Evolutionary conservation across 2,797 vertebrate species (phyloP), one percentile per base, ranked within the genome.

Genomic region (Pipistrellus kuhlii): DNA sequence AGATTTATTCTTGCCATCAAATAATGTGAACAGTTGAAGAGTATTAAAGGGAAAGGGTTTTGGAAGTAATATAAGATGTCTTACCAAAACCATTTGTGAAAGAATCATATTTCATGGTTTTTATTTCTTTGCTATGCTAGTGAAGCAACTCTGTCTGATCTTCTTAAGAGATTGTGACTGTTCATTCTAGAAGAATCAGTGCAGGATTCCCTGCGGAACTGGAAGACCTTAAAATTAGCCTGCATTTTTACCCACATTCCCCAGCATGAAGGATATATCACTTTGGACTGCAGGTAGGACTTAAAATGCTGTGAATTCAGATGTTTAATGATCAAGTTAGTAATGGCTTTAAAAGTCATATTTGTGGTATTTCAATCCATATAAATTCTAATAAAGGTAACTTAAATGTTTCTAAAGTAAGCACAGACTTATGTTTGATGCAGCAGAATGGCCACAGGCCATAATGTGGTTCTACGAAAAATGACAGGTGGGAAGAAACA

Each of bases 311-410:
- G 38, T 5, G 15, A 87, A 85, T 93, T 69, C n/a, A 85, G 78
- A 23, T 93, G 48, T 85, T 95, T 94, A 91, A 88, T 66, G 51
- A 95, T 66, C 41, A 92, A 20, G 12, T 80, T 88, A 83, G 88
- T 62, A 81, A 84, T 87, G 38, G n/a, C 53, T 93, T 87, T 90
- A 86, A 72, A 94, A 94, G 86, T 66, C 77, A 21, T 84, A 87
- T 44, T 44, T 76, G 41, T 81, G 69, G 35, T 75, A 76, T 87
- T 48, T 41, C 64, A 78, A 83, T 80, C 18, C 69, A 75, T 85
- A 93, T 46, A 25, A n/a, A 10, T 78, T 91, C n/a, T 88, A 92
- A 83, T 83, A 81, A 87, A 85, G 41, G 32, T 68, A 96, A 46
- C 20, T 82, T 12, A 73, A 27, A 75, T 8, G 7, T 91, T 94